A percentile compares a stretch with the other conserved stretches of the same genome.
phyloP scores from a whole-genome alignment of 2,113 vertebrate species.

The Alethe castanea region DNA sequence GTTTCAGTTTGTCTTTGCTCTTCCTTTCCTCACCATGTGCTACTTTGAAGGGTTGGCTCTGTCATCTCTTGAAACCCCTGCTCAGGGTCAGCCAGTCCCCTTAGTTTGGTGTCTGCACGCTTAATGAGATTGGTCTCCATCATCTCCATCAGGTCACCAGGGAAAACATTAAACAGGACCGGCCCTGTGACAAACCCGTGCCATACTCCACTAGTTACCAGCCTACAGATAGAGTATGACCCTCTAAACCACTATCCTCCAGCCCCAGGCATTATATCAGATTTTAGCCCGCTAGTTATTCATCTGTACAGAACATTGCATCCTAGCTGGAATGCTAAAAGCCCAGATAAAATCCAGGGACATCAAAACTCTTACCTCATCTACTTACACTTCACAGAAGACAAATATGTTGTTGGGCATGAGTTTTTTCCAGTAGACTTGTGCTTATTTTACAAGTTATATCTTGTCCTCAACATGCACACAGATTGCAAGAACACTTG shows the following conservation, averaged over 20 bases:
- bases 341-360: neutral
- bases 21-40: neutral
- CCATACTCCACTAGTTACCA: neutral
- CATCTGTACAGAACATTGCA: neutral
- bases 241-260: neutral
- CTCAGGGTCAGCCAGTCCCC: neutral
- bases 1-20: neutral
- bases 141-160: neutral
- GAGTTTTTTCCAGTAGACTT: neutral
- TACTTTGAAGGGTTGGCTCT: neutral
- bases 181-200: neutral
- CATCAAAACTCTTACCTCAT: neutral
- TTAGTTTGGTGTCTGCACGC: neutral
- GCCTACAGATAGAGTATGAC: neutral
- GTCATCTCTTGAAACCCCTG: neutral
- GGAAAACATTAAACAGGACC: neutral
- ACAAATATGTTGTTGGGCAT: neutral
- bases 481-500: neutral
- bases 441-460: neutral
- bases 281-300: neutral
- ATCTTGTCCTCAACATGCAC: neutral
- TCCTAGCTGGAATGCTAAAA: neutral
- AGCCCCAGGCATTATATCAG: neutral
- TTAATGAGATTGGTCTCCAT: neutral
- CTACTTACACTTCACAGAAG: neutral